Conservation (phyloP, 30 jellyfish, hydroid and myxozoan genomes). For the Hydractinia symbiolongicarpus region DNA sequence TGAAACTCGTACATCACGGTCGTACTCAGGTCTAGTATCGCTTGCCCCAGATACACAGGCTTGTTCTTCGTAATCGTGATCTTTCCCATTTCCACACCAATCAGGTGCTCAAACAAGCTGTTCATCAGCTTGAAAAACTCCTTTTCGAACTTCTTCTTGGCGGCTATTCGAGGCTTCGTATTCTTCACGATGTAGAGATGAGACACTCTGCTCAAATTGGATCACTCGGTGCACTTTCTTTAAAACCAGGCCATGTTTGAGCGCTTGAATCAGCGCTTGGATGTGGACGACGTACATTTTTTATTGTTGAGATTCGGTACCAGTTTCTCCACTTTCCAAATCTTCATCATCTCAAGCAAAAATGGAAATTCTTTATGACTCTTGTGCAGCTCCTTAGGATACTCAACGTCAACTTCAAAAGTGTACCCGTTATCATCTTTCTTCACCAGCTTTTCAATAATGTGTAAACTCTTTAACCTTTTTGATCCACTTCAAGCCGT, state of each 20-base stretch:
- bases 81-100: conserved; percentile 37
- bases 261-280: neutral
- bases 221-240: conserved; percentile 42
- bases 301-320: conserved; percentile 2
- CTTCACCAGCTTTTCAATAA: too few species aligned
- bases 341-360: too few species aligned
- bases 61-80: neutral
- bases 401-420: neutral
- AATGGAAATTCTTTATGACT: too few species aligned
- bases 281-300: neutral
- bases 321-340: neutral
- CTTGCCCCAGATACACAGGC: conserved; percentile 53
- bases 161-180: conserved; percentile 35
- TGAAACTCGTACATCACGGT: conserved; percentile 58
- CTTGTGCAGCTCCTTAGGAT: too few species aligned
- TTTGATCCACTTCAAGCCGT: too few species aligned
- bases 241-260: neutral
- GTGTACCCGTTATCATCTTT: neutral
- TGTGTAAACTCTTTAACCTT: too few species aligned
- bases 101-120: conserved; percentile 29
- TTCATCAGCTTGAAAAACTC: conserved; percentile 48
- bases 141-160: conserved; percentile 50
- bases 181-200: conserved; percentile 51
- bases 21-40: conserved; percentile 54
- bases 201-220: conserved; percentile 38